Conservation (phyloP, 1,140 invertebrate species). For the Thereuonema tuberculata region DNA sequence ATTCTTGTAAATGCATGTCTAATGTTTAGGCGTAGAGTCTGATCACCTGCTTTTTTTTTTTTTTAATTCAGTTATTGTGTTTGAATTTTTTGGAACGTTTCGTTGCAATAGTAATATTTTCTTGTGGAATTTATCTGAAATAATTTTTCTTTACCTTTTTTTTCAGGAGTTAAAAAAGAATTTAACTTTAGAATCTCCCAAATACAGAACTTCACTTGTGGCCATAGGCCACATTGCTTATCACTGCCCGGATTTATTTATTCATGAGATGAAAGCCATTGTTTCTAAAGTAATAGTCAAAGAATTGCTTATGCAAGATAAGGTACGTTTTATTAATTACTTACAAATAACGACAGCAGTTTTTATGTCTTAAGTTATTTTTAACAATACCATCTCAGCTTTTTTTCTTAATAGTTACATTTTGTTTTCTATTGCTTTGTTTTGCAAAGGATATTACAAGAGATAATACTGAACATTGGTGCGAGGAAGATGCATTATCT, state of each 20-base stretch:
- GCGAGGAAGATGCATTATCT: slow-evolving; percentile 68
- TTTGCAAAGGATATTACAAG: neutral
- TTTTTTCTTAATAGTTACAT: neutral
- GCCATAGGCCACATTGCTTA: slow-evolving; percentile 86
- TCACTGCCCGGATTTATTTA: slow-evolving; percentile 76
- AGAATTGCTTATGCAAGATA: slow-evolving; percentile 77
- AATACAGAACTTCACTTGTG: slow-evolving; percentile 86
- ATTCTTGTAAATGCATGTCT: no score
- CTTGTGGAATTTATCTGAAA: no score
- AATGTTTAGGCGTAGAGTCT: no score
- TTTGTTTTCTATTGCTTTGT: neutral
- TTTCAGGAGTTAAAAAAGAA: slow-evolving; percentile 35
- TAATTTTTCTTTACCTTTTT: no score
- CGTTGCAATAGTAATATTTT: no score
- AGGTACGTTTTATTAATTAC: slow-evolving; percentile 10
- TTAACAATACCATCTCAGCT: no score
- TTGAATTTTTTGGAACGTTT: no score
- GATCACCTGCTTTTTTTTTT: no score
- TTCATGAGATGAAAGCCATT: slow-evolving; percentile 79
- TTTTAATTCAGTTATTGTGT: no score
- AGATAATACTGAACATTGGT: slow-evolving; percentile 56
- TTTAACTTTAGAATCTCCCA: slow-evolving; percentile 57
- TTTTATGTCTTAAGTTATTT: no score
- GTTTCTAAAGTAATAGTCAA: slow-evolving; percentile 91
- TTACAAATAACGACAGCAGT: no score